These are phyloP conservation scores for Pseudococcus viburni DNA, from an alignment of 2,888 invertebrate species.

Conservation along the genomic window DNA sequence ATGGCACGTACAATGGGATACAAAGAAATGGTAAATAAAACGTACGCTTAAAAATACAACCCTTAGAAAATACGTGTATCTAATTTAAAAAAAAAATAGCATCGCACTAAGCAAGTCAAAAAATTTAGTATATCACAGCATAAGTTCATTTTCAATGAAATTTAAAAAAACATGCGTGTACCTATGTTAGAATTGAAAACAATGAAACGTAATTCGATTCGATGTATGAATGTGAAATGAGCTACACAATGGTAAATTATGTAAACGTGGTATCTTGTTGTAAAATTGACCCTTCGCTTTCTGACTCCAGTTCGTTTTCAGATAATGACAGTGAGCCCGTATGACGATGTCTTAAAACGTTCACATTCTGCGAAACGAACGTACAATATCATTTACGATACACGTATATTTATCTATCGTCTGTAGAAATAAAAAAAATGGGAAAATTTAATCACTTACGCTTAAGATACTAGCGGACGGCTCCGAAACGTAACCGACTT, in stretches of 20 bases:
- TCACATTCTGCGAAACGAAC: not conserved
- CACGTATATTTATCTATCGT: not conserved
- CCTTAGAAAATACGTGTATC: not conserved
- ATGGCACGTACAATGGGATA: constrained; percentile 48
- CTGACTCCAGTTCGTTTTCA: constrained; percentile 81
- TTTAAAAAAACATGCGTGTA: constrained; percentile 1
- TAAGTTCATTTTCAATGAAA: constrained; percentile 5
- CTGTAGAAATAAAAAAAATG: constrained; percentile 72
- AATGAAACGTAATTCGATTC: not conserved
- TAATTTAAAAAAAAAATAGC: constrained; percentile 18
- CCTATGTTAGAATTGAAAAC: not conserved
- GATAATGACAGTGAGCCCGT: constrained; percentile 77
- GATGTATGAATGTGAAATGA: not conserved
- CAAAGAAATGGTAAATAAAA: constrained; percentile 39
- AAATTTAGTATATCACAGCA: constrained; percentile 41
- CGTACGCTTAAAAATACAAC: not conserved
- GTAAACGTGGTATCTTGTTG: constrained; percentile 7
- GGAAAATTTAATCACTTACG: constrained; percentile 71
- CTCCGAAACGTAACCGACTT: constrained; percentile 88
- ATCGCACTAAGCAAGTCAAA: constrained; percentile 41
- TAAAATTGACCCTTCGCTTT: constrained; percentile 66
- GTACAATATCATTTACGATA: not conserved
- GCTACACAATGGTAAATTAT: not conserved
- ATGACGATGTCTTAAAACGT: constrained; percentile 50
- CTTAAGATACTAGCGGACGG: constrained; percentile 78